phyloP scores from a whole-genome alignment of 2,888 invertebrate genomes.

The Dorcus hopei region DNA sequence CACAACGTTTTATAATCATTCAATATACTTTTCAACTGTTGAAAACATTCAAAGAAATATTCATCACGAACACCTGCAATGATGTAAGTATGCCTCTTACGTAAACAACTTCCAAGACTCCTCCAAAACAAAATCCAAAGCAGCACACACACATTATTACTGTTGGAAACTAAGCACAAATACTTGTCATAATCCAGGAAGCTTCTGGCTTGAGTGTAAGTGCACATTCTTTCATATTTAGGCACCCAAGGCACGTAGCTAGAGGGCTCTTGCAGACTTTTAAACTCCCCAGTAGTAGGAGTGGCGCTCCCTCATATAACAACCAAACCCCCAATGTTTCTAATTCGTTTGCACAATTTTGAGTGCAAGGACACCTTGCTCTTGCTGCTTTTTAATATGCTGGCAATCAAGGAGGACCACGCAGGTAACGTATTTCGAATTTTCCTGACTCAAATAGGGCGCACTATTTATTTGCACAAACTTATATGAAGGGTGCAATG shows the following conservation, averaged over 20 bases:
- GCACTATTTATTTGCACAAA: constrained; percentile 48
- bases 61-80: constrained; percentile 51
- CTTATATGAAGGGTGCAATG: constrained; percentile 52
- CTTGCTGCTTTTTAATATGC: constrained; percentile 11
- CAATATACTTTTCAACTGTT: constrained; percentile 50
- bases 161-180: constrained; percentile 49
- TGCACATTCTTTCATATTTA: constrained; percentile 37
- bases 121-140: constrained; percentile 45
- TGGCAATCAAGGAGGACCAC: constrained; percentile 38
- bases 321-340: constrained; percentile 43
- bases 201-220: constrained; percentile 44
- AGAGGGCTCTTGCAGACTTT: constrained; percentile 32
- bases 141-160: constrained; percentile 43
- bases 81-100: constrained; percentile 53
- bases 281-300: constrained; percentile 37
- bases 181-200: constrained; percentile 49
- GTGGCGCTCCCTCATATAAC: constrained; percentile 44
- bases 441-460: constrained; percentile 41
- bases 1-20: constrained; percentile 47
- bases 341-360: constrained; percentile 11
- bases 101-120: constrained; percentile 52
- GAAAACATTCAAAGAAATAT: constrained; percentile 52
- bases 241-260: constrained; percentile 48
- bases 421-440: constrained; percentile 37
- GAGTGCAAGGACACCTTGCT: constrained; percentile 7